Conservation (phyloP, 2,888 invertebrate species). For the Teleogryllus oceanicus region DNA sequence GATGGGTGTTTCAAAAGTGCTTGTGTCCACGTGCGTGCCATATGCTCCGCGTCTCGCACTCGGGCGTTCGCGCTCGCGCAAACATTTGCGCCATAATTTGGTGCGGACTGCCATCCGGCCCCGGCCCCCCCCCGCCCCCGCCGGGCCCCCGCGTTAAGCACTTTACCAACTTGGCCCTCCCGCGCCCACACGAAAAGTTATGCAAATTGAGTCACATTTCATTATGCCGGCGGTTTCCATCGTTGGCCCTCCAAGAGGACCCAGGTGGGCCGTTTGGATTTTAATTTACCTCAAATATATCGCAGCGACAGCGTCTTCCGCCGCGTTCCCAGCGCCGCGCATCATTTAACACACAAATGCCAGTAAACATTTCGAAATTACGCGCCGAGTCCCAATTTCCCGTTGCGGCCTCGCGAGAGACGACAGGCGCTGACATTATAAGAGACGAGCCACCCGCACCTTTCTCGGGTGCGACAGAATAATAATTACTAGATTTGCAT, state of each 20-base stretch:
- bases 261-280: neutral
- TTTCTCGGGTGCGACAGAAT: neutral
- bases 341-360: neutral
- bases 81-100: conserved; percentile 3
- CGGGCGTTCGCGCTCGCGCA: neutral
- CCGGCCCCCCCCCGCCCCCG: neutral
- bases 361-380: neutral
- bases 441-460: neutral
- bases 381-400: neutral
- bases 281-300: neutral
- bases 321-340: neutral
- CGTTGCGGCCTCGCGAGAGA: neutral
- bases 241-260: neutral
- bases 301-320: neutral
- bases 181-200: neutral
- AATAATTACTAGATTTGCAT: conserved; percentile 9
- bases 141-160: neutral
- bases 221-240: conserved; percentile 18
- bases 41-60: neutral
- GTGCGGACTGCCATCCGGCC: neutral
- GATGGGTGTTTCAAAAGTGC: neutral
- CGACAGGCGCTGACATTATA: neutral
- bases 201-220: conserved; percentile 6
- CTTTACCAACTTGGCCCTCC: conserved; percentile 1
- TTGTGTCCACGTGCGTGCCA: neutral